Conservation (phyloP, 53 echinoderm and acorn worm species). For the Paracentrotus lividus region DNA sequence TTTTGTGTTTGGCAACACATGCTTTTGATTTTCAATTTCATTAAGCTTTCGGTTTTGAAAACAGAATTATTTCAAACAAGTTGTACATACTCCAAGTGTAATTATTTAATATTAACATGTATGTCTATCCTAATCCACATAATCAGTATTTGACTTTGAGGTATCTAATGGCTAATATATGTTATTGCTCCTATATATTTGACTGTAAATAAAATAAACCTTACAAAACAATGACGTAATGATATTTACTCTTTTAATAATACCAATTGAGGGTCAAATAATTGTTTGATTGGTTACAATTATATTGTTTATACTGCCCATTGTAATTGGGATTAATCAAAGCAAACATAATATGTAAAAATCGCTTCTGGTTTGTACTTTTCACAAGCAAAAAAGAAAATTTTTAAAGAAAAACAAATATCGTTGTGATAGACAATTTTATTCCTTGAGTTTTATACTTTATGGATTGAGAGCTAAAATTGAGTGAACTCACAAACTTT, state of each 20-base stretch:
- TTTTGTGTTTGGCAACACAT: background rate
- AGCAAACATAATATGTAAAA: too few species aligned
- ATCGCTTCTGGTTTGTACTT: too few species aligned
- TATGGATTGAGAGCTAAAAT: too few species aligned
- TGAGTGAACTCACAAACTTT: too few species aligned
- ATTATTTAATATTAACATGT: conserved; percentile 52
- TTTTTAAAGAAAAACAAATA: too few species aligned
- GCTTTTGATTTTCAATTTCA: background rate
- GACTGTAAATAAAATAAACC: conserved; percentile 22
- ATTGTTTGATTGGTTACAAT: background rate
- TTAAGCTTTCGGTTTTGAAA: background rate
- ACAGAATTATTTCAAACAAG: background rate
- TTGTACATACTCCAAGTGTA: conserved; percentile 41
- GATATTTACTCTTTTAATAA: background rate
- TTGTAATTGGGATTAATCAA: too few species aligned
- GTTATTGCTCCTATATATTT: conserved; percentile 46
- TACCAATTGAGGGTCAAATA: background rate
- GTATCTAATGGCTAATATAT: conserved; percentile 4
- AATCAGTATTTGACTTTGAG: conserved; percentile 52
- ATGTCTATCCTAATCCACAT: conserved; percentile 35
- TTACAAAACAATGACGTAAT: background rate
- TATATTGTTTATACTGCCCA: too few species aligned
- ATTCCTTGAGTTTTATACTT: too few species aligned
- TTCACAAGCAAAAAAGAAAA: too few species aligned
- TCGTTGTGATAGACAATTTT: too few species aligned